Percentiles rank a stretch among this genome's conserved stretches.
Evolutionary conservation across 2,797 vertebrate genomes (phyloP).

Genomic region (Lemur catta): DNA sequence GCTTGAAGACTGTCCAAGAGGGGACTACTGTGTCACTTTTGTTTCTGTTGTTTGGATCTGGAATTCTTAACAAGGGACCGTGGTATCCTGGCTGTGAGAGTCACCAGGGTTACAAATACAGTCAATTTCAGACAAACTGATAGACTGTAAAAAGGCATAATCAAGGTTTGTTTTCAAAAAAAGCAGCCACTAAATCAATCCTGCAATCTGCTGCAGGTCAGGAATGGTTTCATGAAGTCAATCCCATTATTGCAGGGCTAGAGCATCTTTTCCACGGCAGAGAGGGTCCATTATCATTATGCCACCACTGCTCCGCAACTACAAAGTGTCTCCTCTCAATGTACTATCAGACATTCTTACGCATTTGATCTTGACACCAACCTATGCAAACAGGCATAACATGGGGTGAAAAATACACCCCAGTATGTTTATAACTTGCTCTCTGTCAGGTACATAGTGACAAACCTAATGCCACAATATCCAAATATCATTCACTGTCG

Average conservation of each 20-base stretch:
- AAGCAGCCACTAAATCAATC: background rate
- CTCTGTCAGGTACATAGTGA: background rate
- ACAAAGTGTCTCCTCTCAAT: background rate
- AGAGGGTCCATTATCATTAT: background rate
- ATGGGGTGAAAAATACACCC: background rate
- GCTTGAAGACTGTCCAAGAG: background rate
- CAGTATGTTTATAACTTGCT: background rate
- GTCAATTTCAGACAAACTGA: conserved; percentile 11
- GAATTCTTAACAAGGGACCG: background rate
- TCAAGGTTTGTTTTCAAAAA: background rate
- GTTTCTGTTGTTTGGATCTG: conserved; percentile 26
- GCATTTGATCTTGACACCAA: background rate
- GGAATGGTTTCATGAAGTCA: background rate
- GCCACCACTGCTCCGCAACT: background rate
- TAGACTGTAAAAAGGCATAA: background rate
- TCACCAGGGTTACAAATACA: background rate
- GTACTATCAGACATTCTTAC: background rate
- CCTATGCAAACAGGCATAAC: background rate
- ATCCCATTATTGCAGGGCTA: background rate
- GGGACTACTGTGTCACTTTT: background rate
- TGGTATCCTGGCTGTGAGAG: background rate
- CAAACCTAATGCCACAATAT: background rate
- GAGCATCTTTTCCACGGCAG: background rate
- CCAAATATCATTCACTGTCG: background rate
- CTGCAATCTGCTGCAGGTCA: background rate